Base-by-base conservation (phyloP, 2,888 invertebrate genomes). In the Ormyrus labotus region DNA sequence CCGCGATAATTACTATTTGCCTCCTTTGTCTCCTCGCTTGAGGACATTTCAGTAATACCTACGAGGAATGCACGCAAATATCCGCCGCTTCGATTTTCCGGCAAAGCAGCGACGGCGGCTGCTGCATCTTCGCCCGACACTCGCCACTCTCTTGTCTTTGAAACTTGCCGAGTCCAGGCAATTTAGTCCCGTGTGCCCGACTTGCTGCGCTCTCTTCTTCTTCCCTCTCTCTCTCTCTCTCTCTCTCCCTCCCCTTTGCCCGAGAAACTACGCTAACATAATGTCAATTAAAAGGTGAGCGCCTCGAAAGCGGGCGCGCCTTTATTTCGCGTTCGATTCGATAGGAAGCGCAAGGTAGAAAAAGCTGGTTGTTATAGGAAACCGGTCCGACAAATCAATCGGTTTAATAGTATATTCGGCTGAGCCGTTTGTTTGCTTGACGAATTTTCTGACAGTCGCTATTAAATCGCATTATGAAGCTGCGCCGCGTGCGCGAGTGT, bases 11-110 rank as follows among this genome's bases (percentile, higher is more conserved):
- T 67, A 71, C 76, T 71, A 63, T 71, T 76, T 60, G 64, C 19
- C 55, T 67, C 71, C 75, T 80, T 80, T 80, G 76, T 80, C 80
- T 71, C 65, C 65, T 80, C 71, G 75, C 55, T 51, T 19, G 19
- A 80, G 80, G 67, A 80, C 71, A 80, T 76, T 80, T 67, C 55
- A 68, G 71, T 63, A 76, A 76, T 76, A 67, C 11, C 55, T 55
- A 47, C 19, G 55, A 67, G 80, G 67, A 75, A 76, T 76, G 75
- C 61, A 53, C 58, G 65, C 61, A 75, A 80, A 80, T 80, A 80
- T 71, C 58, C 58, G 47, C 55, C 47, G 6, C 19, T 53, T 80
- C 61, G 51, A 58, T 76, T 71, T 75, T 80, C 67, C 64, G 34
- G 48, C 19, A 19, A 57, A 61, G 70, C 19, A 19, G 19, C 64